Evolutionary conservation across 2,888 invertebrate species (phyloP).

Genomic region (Pilophorus perplexus): DNA sequence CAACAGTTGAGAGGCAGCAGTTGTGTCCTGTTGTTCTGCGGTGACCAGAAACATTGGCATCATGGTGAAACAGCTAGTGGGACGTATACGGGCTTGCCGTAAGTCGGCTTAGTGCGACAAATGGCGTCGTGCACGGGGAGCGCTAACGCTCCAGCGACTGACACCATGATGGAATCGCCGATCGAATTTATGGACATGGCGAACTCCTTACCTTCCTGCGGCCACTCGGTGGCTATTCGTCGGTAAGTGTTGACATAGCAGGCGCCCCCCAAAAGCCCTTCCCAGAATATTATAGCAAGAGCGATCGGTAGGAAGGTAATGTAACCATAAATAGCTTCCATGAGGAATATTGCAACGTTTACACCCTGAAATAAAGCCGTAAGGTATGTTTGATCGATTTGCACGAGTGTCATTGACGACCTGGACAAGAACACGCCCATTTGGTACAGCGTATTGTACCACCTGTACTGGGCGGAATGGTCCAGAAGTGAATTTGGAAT

Average conservation of each 20-base stretch:
- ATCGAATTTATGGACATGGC: constrained; percentile 36
- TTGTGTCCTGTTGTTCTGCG: background rate
- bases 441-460: constrained; percentile 80
- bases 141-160: constrained; percentile 26
- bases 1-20: no score
- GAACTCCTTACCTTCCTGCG: constrained; percentile 23
- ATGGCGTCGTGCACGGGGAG: constrained; percentile 31
- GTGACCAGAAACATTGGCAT: no score
- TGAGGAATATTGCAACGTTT: constrained; percentile 63
- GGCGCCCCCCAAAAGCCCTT: constrained; percentile 71
- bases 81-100: constrained; percentile 2
- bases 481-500: constrained; percentile 60
- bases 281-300: constrained; percentile 65
- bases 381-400: constrained; percentile 66
- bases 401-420: constrained; percentile 71
- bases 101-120: constrained; percentile 4
- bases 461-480: constrained; percentile 68
- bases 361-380: constrained; percentile 63
- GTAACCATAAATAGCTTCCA: constrained; percentile 63
- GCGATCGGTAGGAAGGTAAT: constrained; percentile 67
- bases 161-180: constrained; percentile 38
- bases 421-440: constrained; percentile 79
- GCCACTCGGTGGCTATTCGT: constrained; percentile 53
- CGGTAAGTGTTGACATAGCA: constrained; percentile 84
- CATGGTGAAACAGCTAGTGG: no score